A percentile compares a stretch with the other conserved stretches of the same genome.
phyloP scores from a whole-genome alignment of 2,797 vertebrate species.

The Ambastaia sidthimunki region DNA sequence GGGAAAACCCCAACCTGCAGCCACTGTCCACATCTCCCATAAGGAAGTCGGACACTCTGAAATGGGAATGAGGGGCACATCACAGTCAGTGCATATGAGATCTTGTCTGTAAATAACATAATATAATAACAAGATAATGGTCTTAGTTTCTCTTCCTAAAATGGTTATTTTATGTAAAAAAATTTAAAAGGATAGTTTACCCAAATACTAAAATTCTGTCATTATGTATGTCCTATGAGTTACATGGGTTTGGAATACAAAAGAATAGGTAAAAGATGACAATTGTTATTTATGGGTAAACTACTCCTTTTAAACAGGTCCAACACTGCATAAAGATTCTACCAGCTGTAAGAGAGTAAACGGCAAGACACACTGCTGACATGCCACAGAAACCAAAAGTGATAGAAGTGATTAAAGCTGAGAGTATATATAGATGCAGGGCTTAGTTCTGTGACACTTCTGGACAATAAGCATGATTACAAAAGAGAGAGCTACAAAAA shows the following conservation, averaged over 20 bases:
- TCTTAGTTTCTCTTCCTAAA: neutral
- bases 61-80: constrained; percentile 52
- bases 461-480: neutral
- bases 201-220: neutral
- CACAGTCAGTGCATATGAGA: too few species aligned
- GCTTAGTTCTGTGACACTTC: neutral
- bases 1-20: constrained; percentile 79
- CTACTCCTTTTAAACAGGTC: neutral
- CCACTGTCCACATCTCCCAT: constrained; percentile 90
- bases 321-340: neutral
- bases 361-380: neutral
- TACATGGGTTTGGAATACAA: neutral
- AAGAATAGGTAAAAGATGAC: neutral
- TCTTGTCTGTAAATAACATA: too few species aligned
- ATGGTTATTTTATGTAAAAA: too few species aligned
- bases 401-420: neutral
- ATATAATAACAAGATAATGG: neutral
- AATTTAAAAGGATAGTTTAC: neutral
- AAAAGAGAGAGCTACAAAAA: neutral
- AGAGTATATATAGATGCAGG: neutral
- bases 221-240: neutral
- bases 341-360: neutral
- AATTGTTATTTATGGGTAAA: neutral
- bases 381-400: constrained; percentile 11
- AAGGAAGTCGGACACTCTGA: constrained; percentile 89